Base-by-base conservation (phyloP, 2,113 vertebrate species). In the Pitta sordida region DNA sequence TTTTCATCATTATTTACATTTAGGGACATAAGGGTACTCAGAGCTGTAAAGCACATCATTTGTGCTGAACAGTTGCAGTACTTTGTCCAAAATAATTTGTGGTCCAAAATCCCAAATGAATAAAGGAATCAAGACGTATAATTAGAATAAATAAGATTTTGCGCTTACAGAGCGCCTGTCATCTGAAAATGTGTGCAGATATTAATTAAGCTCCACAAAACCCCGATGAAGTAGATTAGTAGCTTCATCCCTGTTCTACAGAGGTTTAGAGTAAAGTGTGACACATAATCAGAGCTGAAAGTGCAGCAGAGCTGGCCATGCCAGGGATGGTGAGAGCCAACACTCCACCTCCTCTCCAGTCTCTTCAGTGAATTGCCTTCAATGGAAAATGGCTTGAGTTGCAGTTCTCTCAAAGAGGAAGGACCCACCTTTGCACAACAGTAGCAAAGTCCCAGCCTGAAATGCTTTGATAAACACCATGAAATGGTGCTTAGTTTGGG, bases 151-250 rank as follows among this genome's bases (percentile, higher is more conserved):
- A 55, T 86, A 94, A 70, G 90, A 87, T 93, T 85, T 87, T 59
- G 87, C 0, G 22, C 82, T 85, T 91, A 90, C 63, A 87, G 67
- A 29, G 68, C 1, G 22, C 34, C 70, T 74, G 55, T 52, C 91
- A 91, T 65, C 62, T 84, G 74, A 82, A 91, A 95, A 41, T 69
- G 79, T 11, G 51, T 10, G 7, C 70, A 51, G 75, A 83, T 83
- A 95, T 91, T 96, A 93, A 94, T 91, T 90, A 95, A 95, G 59
- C 89, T 80, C 43, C 55, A 55, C 78, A 94, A 92, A 68, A 83
- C 86, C 92, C 89, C 86, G 93, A 91, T 94, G 88, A 94, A 96
- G 85, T 36, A 94, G 95, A 95, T 92, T 85, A 93, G 89, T 34
- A 87, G 86, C 78, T 91, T 89, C 86, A 91, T 70, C 92, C 92